These are phyloP conservation scores for Phaenicophaeus curvirostris DNA, from an alignment of 2,797 vertebrate genomes.

Conservation along the genomic window DNA sequence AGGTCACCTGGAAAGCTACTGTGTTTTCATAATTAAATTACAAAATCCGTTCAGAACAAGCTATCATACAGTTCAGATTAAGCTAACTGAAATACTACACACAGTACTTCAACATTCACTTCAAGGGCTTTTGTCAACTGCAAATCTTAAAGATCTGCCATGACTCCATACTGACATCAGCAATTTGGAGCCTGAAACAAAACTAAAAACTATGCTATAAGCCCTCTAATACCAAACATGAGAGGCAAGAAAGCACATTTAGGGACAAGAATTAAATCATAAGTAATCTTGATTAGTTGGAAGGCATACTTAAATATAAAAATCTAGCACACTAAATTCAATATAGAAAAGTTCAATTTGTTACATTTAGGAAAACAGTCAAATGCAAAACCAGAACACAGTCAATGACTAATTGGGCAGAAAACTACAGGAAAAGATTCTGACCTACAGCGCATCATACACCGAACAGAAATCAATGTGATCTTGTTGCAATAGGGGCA, in stretches of 20 bases:
- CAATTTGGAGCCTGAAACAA: neutral
- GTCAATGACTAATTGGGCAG: neutral
- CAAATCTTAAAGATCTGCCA: neutral
- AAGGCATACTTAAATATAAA: neutral
- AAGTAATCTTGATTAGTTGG: neutral
- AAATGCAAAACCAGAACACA: neutral
- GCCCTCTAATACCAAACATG: neutral
- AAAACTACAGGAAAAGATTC: neutral
- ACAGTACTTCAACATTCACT: neutral
- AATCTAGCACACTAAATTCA: neutral
- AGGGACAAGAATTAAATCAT: neutral
- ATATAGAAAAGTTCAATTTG: neutral
- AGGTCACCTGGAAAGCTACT: neutral
- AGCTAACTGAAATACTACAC: neutral
- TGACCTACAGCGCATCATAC: neutral
- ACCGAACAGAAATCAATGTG: neutral
- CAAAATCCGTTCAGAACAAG: neutral
- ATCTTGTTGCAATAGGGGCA: neutral
- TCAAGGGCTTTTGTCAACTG: neutral
- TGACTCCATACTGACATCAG: neutral
- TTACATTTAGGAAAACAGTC: neutral
- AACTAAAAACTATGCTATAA: neutral
- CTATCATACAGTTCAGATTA: fast-evolving
- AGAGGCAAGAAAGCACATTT: neutral
- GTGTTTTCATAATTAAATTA: neutral